These are phyloP conservation scores for Sinocyclocheilus maitianheensis DNA, from an alignment of 2,113 vertebrate genomes.

Conservation along the genomic window DNA sequence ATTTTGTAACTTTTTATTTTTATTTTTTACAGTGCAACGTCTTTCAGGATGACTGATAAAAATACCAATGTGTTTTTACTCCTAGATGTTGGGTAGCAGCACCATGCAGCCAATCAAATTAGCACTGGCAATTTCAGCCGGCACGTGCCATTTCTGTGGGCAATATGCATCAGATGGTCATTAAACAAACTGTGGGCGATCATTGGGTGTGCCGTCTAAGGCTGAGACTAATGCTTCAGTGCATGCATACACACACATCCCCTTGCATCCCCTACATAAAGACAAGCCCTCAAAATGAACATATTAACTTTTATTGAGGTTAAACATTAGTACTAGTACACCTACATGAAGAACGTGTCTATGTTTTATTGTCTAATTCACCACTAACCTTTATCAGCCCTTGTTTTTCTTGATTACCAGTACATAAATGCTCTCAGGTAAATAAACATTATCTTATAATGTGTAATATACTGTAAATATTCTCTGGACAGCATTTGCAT, in stretches of 20 bases:
- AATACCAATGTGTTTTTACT: background rate
- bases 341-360: too few relatives aligned
- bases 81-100: background rate
- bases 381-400: too few relatives aligned
- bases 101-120: background rate
- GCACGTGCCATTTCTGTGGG: background rate
- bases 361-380: too few relatives aligned
- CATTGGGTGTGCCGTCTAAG: background rate
- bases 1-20: background rate
- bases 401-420: background rate
- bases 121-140: background rate
- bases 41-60: background rate
- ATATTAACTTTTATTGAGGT: background rate
- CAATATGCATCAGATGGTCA: background rate
- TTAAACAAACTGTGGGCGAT: background rate
- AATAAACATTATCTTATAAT: background rate
- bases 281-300: background rate
- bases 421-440: background rate
- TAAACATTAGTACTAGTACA: too few relatives aligned
- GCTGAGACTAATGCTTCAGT: slow-evolving; percentile 2
- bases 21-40: background rate
- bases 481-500: background rate
- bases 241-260: background rate
- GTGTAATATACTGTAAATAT: background rate
- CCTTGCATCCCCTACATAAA: background rate